A percentile compares a stretch with the other conserved stretches of the same genome.
Conservation (phyloP, 2,888 invertebrate species). For the Pandemis cinnamomeana region DNA sequence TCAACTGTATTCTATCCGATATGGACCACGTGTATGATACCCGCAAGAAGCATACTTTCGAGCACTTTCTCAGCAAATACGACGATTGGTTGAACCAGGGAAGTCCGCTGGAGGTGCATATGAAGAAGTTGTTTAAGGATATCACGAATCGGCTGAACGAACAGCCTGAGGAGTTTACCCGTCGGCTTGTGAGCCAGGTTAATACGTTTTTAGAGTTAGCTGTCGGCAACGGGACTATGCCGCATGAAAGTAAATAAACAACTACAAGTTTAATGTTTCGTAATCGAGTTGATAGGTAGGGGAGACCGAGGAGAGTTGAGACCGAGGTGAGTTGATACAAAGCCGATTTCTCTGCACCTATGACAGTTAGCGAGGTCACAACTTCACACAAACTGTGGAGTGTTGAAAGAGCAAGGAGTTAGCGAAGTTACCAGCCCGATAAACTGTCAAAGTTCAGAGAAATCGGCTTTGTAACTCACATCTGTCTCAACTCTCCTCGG, state of each 20-base stretch:
- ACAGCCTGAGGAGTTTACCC: constrained; percentile 52
- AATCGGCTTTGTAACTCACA: too few species aligned
- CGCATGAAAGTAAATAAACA: not conserved
- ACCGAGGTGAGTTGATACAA: too few species aligned
- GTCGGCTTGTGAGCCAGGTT: constrained; percentile 62
- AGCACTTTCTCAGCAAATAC: constrained; percentile 47
- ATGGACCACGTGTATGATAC: constrained; percentile 40
- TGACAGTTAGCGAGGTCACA: too few species aligned
- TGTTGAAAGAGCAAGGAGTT: too few species aligned
- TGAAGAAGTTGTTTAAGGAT: constrained; percentile 54
- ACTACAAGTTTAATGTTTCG: not conserved
- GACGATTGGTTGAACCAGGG: constrained; percentile 53
- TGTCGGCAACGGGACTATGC: constrained; percentile 47
- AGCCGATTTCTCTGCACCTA: too few species aligned
- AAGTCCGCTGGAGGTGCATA: constrained; percentile 46
- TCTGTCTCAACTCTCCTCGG: too few species aligned
- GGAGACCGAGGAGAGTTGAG: too few species aligned
- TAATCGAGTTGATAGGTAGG: too few species aligned
- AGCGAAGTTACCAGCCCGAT: too few species aligned
- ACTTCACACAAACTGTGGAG: too few species aligned
- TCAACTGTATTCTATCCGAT: constrained; percentile 39
- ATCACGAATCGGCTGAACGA: constrained; percentile 50
- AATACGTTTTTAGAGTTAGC: constrained; percentile 66
- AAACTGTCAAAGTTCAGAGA: too few species aligned
- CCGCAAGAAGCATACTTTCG: constrained; percentile 28